phyloP scores from a whole-genome alignment of 2,888 invertebrate species.

The Habroteleia sp. region DNA sequence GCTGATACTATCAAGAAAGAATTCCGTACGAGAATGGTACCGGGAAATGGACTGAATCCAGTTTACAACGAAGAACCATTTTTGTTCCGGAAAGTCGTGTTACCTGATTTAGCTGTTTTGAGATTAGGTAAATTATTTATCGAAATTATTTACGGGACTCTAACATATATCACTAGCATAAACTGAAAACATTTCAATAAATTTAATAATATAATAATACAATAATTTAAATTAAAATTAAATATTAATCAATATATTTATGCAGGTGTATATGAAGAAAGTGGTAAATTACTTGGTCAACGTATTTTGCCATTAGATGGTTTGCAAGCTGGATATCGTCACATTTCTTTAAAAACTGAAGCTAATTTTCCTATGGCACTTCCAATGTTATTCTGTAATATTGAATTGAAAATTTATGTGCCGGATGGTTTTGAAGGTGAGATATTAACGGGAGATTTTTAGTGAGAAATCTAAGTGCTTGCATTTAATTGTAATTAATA shows the following conservation, averaged over 20 bases:
- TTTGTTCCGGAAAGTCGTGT: constrained; percentile 87
- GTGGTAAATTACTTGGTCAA: constrained; percentile 86
- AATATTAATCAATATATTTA: too few relatives aligned
- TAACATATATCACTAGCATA: too few relatives aligned
- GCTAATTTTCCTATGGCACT: constrained; percentile 87
- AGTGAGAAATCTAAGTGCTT: too few relatives aligned
- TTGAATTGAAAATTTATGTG: constrained; percentile 87
- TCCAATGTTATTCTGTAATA: constrained; percentile 86
- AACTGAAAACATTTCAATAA: too few relatives aligned
- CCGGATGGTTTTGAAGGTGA: constrained; percentile 87
- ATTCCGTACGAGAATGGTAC: constrained; percentile 85
- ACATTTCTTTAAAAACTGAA: constrained; percentile 87
- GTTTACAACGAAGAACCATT: constrained; percentile 88
- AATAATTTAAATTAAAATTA: too few relatives aligned
- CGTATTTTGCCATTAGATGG: constrained; percentile 87
- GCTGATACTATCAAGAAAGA: constrained; percentile 88
- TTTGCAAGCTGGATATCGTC: constrained; percentile 86
- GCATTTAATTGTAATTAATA: too few relatives aligned
- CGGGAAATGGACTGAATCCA: constrained; percentile 87
- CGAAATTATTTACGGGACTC: too few relatives aligned
- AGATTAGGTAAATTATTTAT: constrained; percentile 82
- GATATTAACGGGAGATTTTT: too few relatives aligned
- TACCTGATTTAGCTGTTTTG: constrained; percentile 87
- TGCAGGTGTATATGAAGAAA: constrained; percentile 86
- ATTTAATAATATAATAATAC: too few relatives aligned